Evolutionary conservation across 2,113 vertebrate genomes (phyloP).

Genomic region (Pterocles orientalis): DNA sequence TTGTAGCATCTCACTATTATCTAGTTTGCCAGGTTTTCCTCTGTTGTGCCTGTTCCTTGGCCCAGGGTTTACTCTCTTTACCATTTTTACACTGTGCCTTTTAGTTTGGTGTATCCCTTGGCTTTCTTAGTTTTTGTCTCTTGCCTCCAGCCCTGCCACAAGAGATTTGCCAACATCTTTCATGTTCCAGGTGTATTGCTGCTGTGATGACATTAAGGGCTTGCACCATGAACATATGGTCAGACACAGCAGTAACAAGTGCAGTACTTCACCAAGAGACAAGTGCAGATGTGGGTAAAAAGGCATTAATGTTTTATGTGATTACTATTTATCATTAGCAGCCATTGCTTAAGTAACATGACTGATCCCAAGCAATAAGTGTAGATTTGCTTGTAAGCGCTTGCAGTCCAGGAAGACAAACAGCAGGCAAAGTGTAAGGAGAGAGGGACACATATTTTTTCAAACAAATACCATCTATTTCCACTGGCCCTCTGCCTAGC

Average conservation of each 20-base stretch:
- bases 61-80: background rate
- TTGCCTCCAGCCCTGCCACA: background rate
- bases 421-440: background rate
- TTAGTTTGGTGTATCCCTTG: background rate
- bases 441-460: background rate
- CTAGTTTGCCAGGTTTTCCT: background rate
- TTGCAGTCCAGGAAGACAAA: constrained; percentile 14
- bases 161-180: background rate
- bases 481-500: constrained; percentile 5
- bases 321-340: background rate
- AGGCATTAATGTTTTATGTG: background rate
- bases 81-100: background rate
- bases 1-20: background rate
- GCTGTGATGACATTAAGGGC: background rate
- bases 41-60: background rate
- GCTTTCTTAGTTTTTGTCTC: background rate
- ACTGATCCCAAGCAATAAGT: background rate
- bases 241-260: background rate
- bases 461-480: constrained; percentile 2
- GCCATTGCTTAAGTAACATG: background rate
- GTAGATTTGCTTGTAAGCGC: background rate
- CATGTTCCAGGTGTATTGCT: background rate
- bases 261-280: background rate
- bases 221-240: background rate
- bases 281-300: background rate